phyloP scores from a whole-genome alignment of 2,797 vertebrate species.

The Sarcoramphus papa region DNA sequence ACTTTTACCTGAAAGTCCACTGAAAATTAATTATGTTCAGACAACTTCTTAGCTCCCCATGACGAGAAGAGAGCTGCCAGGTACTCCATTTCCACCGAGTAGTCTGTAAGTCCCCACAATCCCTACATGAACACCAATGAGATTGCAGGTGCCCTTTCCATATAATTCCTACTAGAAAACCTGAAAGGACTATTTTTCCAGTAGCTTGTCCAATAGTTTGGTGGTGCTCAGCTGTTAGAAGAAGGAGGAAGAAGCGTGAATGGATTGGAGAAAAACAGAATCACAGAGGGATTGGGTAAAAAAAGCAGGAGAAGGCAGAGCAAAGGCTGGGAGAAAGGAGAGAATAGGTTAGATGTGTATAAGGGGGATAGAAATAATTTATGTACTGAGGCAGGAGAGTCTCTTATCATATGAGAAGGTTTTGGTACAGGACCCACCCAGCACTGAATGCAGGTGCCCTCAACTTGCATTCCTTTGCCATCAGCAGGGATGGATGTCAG shows the following conservation, averaged over 20 bases:
- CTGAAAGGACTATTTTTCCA: background rate
- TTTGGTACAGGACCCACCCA: background rate
- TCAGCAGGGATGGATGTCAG: background rate
- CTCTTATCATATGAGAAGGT: background rate
- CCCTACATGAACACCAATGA: background rate
- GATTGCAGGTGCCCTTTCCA: background rate
- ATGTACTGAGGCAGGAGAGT: background rate
- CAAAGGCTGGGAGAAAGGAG: background rate
- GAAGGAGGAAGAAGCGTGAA: background rate
- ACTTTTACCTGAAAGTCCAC: background rate
- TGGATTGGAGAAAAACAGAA: background rate
- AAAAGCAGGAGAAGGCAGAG: background rate
- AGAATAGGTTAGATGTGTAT: background rate
- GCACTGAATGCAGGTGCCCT: too few species aligned
- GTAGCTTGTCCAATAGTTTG: background rate
- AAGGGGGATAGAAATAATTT: background rate
- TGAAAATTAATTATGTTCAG: background rate
- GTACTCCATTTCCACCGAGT: rapidly evolving
- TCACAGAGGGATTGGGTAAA: background rate
- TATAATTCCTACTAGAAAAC: background rate
- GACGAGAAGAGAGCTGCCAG: background rate
- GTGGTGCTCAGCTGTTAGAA: background rate
- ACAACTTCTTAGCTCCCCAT: background rate
- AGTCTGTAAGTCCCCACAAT: background rate
- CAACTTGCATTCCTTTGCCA: background rate